A percentile compares a stretch with the other conserved stretches of the same genome.
phyloP scores from a whole-genome alignment of 2,797 vertebrate species.

The Labroides dimidiatus region DNA sequence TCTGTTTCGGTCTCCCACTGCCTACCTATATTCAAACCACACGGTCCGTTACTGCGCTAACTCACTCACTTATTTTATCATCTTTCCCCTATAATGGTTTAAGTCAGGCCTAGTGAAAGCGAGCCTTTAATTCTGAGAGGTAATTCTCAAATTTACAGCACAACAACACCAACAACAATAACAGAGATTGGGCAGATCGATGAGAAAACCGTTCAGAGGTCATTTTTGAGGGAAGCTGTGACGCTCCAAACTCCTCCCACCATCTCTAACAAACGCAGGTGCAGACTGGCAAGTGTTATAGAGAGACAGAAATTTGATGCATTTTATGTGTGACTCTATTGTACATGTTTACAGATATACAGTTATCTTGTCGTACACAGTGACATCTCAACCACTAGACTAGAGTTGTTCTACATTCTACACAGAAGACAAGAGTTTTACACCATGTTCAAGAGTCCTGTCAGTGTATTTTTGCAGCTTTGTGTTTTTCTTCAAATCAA shows the following conservation, averaged over 20 bases:
- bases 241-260: conserved; percentile 59
- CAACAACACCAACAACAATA: conserved; percentile 47
- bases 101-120: conserved; percentile 68
- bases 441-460: conserved; percentile 74
- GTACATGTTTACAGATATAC: conserved; percentile 83
- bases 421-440: conserved; percentile 72
- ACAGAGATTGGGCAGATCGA: conserved; percentile 14
- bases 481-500: conserved; percentile 71
- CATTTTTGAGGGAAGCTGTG: conserved; percentile 62
- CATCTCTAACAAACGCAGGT: conserved; percentile 60
- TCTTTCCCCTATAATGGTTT: conserved; percentile 65
- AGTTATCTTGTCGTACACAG: conserved; percentile 78
- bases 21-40: no score
- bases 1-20: no score
- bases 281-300: conserved; percentile 69
- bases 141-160: conserved; percentile 80
- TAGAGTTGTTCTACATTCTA: conserved; percentile 80
- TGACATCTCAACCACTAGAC: conserved; percentile 75
- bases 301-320: conserved; percentile 72
- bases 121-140: conserved; percentile 82
- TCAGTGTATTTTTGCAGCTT: conserved; percentile 82
- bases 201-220: conserved; percentile 60
- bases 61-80: conserved; percentile 52
- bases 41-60: no score
- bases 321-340: conserved; percentile 74